A percentile compares a stretch with the other conserved stretches of the same genome.
These are phyloP conservation scores for Copsychus sechellarum DNA, from an alignment of 2,113 vertebrate genomes.

Conservation along the genomic window DNA sequence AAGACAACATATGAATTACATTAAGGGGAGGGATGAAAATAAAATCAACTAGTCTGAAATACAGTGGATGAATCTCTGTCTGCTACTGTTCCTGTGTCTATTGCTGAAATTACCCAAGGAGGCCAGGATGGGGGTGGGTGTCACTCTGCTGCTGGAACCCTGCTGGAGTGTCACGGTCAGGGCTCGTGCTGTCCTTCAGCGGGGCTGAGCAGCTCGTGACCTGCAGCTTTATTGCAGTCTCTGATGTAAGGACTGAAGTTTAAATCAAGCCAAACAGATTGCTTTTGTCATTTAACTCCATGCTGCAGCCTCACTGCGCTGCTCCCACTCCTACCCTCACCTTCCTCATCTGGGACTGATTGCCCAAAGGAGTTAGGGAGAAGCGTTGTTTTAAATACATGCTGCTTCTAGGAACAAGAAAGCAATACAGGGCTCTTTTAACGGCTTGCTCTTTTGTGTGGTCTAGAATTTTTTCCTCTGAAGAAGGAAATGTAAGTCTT, in stretches of 20 bases:
- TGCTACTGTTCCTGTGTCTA: neutral
- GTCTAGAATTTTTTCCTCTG: neutral
- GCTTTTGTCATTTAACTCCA: neutral
- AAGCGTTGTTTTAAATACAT: neutral
- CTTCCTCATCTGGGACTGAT: neutral
- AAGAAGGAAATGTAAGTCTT: neutral
- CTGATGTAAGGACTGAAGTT: neutral
- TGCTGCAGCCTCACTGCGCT: neutral
- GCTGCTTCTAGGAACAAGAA: neutral
- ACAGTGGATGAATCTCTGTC: neutral
- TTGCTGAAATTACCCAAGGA: neutral
- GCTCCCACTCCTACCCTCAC: neutral
- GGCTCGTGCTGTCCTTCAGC: fast-evolving
- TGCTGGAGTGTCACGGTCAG: neutral
- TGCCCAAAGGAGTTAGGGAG: neutral
- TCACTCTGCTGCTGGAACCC: neutral
- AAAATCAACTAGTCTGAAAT: neutral
- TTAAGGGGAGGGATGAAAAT: fast-evolving
- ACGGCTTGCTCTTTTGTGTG: neutral
- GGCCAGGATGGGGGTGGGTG: neutral
- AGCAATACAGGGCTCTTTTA: neutral
- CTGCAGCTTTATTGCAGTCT: neutral
- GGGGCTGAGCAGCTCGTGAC: neutral
- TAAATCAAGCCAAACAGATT: neutral
- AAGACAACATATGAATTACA: fast-evolving